These are phyloP conservation scores for Silurus lanzhouensis DNA, from an alignment of 2,797 vertebrate genomes.

Conservation along the genomic window DNA sequence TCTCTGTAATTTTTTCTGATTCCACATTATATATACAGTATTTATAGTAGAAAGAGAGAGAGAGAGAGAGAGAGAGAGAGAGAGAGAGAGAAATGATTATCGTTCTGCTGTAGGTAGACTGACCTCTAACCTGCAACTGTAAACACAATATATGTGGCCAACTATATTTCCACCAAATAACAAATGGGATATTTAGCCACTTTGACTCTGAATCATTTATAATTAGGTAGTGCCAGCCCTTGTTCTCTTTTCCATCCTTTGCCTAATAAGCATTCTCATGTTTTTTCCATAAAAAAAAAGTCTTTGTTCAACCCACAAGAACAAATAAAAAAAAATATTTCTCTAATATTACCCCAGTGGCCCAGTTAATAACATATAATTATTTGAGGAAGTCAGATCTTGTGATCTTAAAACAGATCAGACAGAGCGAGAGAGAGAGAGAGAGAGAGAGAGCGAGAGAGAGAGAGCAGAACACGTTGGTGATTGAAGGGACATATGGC, in stretches of 20 bases:
- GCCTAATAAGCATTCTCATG: neutral
- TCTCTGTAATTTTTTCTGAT: neutral
- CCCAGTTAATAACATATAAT: neutral
- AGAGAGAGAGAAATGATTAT: neutral
- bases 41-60: too few species aligned
- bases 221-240: neutral
- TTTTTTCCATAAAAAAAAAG: too few species aligned
- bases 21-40: neutral
- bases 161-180: neutral
- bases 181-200: neutral
- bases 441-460: neutral
- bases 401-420: neutral
- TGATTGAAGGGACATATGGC: slow-evolving; percentile 39
- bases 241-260: too few species aligned
- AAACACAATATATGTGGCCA: neutral
- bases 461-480: neutral
- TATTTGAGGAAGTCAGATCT: neutral
- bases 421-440: neutral
- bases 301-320: neutral
- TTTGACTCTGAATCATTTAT: neutral
- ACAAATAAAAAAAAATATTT: neutral
- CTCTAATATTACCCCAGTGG: neutral
- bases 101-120: neutral
- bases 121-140: neutral
- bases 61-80: too few species aligned